A percentile compares a stretch with the other conserved stretches of the same genome.
phyloP scores from a whole-genome alignment of 2,888 invertebrate species.

The Glomeris marginata region DNA sequence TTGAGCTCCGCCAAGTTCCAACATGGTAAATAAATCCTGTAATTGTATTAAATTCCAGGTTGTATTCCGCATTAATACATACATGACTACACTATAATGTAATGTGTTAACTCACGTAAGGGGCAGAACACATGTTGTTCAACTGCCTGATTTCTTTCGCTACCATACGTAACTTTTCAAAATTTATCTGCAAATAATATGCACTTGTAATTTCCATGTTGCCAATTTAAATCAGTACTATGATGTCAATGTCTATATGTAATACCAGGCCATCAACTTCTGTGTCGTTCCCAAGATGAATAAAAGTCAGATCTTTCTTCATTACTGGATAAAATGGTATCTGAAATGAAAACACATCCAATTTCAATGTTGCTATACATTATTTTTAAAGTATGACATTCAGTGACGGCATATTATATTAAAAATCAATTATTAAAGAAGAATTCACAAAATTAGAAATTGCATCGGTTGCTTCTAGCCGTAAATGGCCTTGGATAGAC shows the following conservation, averaged over 20 bases:
- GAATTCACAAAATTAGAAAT: too few relatives aligned
- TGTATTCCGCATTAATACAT: not conserved
- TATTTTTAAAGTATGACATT: conserved; percentile 13
- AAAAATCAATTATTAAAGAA: conserved; percentile 7
- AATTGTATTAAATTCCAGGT: conserved; percentile 1
- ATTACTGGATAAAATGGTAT: conserved; percentile 44
- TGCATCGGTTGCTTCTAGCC: too few relatives aligned
- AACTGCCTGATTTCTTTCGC: conserved; percentile 84
- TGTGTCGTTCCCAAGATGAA: conserved; percentile 91
- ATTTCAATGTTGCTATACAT: too few relatives aligned
- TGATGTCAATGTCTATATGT: too few relatives aligned
- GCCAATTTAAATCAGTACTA: too few relatives aligned
- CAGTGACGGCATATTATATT: conserved; percentile 6
- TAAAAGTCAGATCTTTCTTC: conserved; percentile 78
- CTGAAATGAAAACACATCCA: conserved; percentile 28
- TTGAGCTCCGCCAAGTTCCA: conserved; percentile 71
- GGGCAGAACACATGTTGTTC: conserved; percentile 90
- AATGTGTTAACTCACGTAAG: conserved; percentile 40
- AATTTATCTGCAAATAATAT: conserved; percentile 61
- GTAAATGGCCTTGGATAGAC: too few relatives aligned
- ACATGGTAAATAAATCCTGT: conserved; percentile 59
- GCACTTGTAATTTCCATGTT: too few relatives aligned
- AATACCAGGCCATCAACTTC: conserved; percentile 60
- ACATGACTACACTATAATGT: too few relatives aligned
- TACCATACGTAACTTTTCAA: conserved; percentile 96